phyloP scores from a whole-genome alignment of 23 tunicate species.

The Trididemnum clinides region DNA sequence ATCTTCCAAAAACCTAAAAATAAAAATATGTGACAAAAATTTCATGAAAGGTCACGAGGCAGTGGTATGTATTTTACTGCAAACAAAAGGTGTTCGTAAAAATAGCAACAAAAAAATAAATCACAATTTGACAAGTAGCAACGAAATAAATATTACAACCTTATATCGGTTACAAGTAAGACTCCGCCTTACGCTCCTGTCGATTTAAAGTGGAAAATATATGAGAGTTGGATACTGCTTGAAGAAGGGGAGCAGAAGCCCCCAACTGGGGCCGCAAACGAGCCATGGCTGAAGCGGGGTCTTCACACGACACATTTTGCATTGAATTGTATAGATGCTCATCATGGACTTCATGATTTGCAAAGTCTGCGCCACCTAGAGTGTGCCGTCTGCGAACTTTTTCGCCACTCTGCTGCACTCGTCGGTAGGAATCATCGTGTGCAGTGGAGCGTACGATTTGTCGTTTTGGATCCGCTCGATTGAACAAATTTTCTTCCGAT shows the following conservation, averaged over 20 bases:
- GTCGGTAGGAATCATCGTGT: background rate
- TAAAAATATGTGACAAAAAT: too few species aligned
- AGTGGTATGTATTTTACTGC: too few species aligned
- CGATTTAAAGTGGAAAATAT: background rate
- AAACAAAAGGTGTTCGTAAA: too few species aligned
- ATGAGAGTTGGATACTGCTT: background rate
- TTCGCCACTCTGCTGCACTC: constrained; percentile 14
- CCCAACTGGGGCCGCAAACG: constrained; percentile 7
- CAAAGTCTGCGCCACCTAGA: constrained; percentile 53
- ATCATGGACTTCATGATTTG: constrained; percentile 38
- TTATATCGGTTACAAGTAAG: background rate
- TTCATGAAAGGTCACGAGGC: too few species aligned
- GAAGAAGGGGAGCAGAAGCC: background rate
- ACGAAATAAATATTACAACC: too few species aligned
- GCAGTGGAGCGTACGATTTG: constrained; percentile 20
- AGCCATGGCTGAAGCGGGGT: constrained; percentile 6
- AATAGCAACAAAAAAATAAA: too few species aligned
- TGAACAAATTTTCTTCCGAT: constrained; percentile 78
- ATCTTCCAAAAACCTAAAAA: too few species aligned
- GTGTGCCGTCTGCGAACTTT: constrained; percentile 62
- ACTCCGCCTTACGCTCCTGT: background rate
- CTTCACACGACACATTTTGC: constrained; percentile 28
- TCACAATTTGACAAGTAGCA: too few species aligned
- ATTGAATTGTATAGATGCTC: constrained; percentile 27
- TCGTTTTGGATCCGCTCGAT: constrained; percentile 76